phyloP scores from a whole-genome alignment of 2,888 invertebrate genomes.

The Tiliacea citrago region DNA sequence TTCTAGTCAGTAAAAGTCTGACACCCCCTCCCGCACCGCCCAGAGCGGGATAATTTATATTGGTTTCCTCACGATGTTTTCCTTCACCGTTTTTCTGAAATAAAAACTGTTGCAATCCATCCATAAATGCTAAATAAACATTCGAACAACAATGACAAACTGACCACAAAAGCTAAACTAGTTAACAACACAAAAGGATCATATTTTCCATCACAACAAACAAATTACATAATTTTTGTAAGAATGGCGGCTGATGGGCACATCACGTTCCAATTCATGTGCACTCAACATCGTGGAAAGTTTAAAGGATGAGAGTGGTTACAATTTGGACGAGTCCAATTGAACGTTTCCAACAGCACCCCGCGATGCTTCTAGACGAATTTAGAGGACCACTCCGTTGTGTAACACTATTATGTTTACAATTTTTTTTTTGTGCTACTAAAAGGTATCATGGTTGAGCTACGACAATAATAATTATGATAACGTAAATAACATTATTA shows the following conservation, averaged over 20 bases:
- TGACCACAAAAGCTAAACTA: not conserved
- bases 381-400: constrained; percentile 32
- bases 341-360: constrained; percentile 68
- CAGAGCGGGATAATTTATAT: no score
- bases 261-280: constrained; percentile 47
- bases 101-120: not conserved
- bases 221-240: constrained; percentile 34
- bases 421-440: not conserved
- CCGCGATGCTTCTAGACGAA: constrained; percentile 58
- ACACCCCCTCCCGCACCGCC: no score
- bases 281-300: constrained; percentile 76
- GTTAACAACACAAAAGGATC: constrained; percentile 19
- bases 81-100: not conserved
- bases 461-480: not conserved
- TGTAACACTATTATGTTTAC: constrained; percentile 12
- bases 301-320: constrained; percentile 79
- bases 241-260: constrained; percentile 35
- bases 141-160: not conserved
- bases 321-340: constrained; percentile 77
- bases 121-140: not conserved
- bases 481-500: not conserved
- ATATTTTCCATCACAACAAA: constrained; percentile 50
- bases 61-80: no score
- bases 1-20: no score
- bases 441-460: not conserved